Conservation (phyloP, 2,888 invertebrate species). For the Orthosia cruda region DNA sequence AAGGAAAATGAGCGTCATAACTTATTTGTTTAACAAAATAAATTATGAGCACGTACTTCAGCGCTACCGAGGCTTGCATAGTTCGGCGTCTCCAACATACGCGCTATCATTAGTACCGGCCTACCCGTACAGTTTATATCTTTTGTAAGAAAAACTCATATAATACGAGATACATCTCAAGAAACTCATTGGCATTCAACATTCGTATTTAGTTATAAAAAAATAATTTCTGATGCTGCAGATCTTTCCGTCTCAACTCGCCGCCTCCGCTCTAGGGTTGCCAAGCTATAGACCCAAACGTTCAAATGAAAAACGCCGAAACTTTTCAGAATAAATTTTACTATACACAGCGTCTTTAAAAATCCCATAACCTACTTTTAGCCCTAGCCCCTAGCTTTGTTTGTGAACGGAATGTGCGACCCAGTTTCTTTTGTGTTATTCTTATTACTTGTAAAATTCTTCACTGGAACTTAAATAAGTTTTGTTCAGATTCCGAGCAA, state of each 20-base stretch:
- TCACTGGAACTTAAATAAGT: constrained; percentile 50
- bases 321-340: constrained; percentile 50
- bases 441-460: constrained; percentile 52
- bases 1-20: not conserved
- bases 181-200: constrained; percentile 72
- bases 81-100: constrained; percentile 49
- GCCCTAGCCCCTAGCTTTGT: constrained; percentile 44
- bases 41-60: constrained; percentile 51
- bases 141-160: constrained; percentile 57
- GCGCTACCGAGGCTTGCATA: constrained; percentile 43
- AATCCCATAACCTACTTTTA: constrained; percentile 45
- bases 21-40: constrained; percentile 5
- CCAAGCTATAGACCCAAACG: constrained; percentile 53
- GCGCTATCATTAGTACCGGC: constrained; percentile 48
- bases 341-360: constrained; percentile 37
- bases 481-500: constrained; percentile 37
- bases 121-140: constrained; percentile 47
- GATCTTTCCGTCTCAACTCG: constrained; percentile 65
- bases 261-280: constrained; percentile 64
- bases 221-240: constrained; percentile 66
- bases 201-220: constrained; percentile 69
- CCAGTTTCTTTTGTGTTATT: constrained; percentile 55
- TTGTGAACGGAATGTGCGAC: constrained; percentile 51
- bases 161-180: constrained; percentile 63
- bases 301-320: constrained; percentile 42